Conservation (phyloP, 2,888 invertebrate species). For the Chalcis sispes region DNA sequence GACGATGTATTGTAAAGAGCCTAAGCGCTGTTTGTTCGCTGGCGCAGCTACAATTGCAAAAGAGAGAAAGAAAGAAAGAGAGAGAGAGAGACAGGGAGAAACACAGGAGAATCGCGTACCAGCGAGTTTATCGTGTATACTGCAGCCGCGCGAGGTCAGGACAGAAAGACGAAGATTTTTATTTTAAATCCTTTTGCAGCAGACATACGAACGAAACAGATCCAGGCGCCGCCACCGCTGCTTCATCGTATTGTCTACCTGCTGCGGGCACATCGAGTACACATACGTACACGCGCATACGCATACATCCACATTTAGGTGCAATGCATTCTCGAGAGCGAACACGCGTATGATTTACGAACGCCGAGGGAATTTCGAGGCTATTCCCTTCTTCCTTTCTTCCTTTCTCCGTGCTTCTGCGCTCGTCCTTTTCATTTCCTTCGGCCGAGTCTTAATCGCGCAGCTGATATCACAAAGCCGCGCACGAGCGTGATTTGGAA, state of each 20-base stretch:
- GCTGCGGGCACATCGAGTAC: constrained; percentile 34
- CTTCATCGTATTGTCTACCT: constrained; percentile 49
- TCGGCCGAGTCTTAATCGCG: constrained; percentile 44
- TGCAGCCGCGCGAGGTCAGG: not conserved
- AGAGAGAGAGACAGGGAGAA: not conserved
- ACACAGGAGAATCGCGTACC: not conserved
- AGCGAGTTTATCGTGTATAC: constrained; percentile 5
- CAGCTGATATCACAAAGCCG: constrained; percentile 53
- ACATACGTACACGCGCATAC: not conserved
- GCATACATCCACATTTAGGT: not conserved
- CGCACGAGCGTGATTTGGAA: constrained; percentile 1
- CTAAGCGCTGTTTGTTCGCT: constrained; percentile 42
- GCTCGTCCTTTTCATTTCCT: constrained; percentile 32
- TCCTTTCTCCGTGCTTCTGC: constrained; percentile 17
- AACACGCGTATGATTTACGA: constrained; percentile 51
- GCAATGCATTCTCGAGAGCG: constrained; percentile 36
- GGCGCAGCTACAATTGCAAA: constrained; percentile 13
- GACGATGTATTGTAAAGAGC: constrained; percentile 28
- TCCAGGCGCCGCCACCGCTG: constrained; percentile 15
- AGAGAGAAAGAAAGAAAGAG: not conserved
- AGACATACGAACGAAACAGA: not conserved
- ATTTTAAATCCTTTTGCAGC: constrained; percentile 50
- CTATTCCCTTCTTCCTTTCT: constrained; percentile 18
- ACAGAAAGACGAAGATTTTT: constrained; percentile 44
- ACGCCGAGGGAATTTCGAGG: constrained; percentile 46